phyloP scores from a whole-genome alignment of 2,113 vertebrate species.

The Martes martes region DNA sequence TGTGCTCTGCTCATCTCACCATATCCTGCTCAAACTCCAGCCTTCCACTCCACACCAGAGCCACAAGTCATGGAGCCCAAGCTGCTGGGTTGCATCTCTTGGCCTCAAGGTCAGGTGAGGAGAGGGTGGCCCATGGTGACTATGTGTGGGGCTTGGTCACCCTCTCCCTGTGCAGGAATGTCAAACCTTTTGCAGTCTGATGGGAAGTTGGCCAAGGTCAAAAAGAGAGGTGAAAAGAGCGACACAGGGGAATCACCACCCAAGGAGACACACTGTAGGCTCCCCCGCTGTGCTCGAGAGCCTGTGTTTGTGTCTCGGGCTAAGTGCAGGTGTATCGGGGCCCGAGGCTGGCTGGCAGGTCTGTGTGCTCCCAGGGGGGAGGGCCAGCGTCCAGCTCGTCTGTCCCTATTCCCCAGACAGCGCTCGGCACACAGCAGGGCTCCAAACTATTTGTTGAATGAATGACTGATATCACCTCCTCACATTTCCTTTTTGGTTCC shows the following conservation, averaged over 20 bases:
- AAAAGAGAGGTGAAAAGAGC: background rate
- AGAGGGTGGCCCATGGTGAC: background rate
- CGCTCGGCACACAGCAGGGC: background rate
- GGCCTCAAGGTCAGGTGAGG: background rate
- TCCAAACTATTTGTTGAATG: background rate
- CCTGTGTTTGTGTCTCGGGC: background rate
- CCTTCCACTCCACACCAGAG: background rate
- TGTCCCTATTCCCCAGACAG: background rate
- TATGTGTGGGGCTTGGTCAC: background rate
- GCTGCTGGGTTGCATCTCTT: too few relatives aligned
- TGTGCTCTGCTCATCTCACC: background rate
- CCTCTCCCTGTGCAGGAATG: background rate
- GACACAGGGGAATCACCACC: background rate
- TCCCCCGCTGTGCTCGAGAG: fast-evolving
- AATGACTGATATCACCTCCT: too few relatives aligned
- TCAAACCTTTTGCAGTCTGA: background rate
- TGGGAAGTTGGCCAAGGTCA: background rate
- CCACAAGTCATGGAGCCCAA: background rate
- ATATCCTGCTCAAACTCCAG: fast-evolving
- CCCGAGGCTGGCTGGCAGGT: background rate
- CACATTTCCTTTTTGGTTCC: background rate
- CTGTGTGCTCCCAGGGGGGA: background rate
- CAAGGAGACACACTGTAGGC: fast-evolving
- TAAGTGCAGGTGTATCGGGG: background rate
- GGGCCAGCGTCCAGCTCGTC: background rate